Percentiles rank a stretch among this genome's conserved stretches.
Evolutionary conservation across 2,797 vertebrate species (phyloP).

Genomic region (Pantherophis vulpinus): DNA sequence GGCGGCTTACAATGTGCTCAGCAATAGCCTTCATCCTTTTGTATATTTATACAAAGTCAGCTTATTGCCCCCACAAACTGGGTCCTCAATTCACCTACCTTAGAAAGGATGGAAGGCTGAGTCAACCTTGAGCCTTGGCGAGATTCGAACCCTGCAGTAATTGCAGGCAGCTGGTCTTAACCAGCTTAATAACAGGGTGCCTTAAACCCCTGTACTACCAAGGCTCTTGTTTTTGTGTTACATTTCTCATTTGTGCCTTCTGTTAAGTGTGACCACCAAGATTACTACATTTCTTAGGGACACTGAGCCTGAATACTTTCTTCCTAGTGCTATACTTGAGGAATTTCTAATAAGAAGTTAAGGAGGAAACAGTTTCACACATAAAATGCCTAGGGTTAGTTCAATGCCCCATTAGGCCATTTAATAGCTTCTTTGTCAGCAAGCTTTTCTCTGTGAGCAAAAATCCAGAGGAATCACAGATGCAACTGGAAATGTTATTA

Average conservation of each 20-base stretch:
- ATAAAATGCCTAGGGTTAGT: constrained; percentile 62
- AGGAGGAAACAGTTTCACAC: constrained; percentile 54
- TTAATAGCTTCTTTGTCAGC: constrained; percentile 65
- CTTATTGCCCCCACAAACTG: too few species aligned
- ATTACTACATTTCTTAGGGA: constrained; percentile 53
- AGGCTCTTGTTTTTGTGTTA: too few species aligned
- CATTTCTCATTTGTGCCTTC: constrained; percentile 40
- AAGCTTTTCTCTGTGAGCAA: constrained; percentile 33
- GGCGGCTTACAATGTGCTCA: too few species aligned
- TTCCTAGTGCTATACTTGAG: constrained; percentile 60
- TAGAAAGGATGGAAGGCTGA: too few species aligned
- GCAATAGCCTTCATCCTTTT: too few species aligned
- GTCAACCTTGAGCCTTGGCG: too few species aligned
- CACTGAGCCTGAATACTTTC: constrained; percentile 64
- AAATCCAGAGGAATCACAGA: constrained; percentile 36
- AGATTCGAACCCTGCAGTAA: too few species aligned
- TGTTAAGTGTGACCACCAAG: constrained; percentile 55
- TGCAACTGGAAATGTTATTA: constrained; percentile 18
- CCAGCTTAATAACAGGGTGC: too few species aligned
- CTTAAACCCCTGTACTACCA: too few species aligned
- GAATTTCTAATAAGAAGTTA: constrained; percentile 64
- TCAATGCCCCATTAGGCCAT: constrained; percentile 70
- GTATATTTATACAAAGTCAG: too few species aligned
- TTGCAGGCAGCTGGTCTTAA: too few species aligned
- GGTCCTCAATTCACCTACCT: too few species aligned